Evolutionary conservation across 2,797 vertebrate species (phyloP).

Genomic region (Enteromius argenteus): DNA sequence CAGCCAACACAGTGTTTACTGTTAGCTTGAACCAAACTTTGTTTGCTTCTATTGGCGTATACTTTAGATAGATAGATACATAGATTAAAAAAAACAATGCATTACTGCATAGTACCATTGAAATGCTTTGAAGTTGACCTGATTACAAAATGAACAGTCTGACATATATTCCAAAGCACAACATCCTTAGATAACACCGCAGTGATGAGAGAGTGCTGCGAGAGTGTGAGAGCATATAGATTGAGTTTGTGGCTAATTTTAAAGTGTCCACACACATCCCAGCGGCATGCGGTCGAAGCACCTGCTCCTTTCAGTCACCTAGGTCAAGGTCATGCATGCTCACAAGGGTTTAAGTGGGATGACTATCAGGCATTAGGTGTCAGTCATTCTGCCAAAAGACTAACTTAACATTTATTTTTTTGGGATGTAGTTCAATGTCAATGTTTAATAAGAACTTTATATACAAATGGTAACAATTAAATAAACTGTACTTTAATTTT

Average conservation of each 20-base stretch:
- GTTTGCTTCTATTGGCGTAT: background rate
- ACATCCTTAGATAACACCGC: background rate
- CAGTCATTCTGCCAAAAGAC: background rate
- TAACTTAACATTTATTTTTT: background rate
- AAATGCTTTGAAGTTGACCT: background rate
- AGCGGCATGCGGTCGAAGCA: slow-evolving; percentile 26
- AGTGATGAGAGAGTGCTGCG: background rate
- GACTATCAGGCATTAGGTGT: slow-evolving; percentile 5
- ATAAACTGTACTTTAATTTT: background rate
- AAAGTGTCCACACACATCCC: slow-evolving; percentile 49
- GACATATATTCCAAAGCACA: background rate
- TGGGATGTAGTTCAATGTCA: background rate
- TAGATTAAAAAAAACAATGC: background rate
- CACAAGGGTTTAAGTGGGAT: slow-evolving; percentile 25
- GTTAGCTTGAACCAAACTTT: background rate
- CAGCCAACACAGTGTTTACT: background rate
- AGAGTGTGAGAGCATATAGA: background rate
- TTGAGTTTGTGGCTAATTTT: slow-evolving; percentile 60
- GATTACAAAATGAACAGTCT: background rate
- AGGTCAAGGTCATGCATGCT: slow-evolving; percentile 55
- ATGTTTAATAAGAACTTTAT: background rate
- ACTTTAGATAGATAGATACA: background rate
- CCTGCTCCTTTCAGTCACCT: slow-evolving; percentile 61
- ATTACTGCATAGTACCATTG: background rate
- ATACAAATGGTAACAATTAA: background rate